A percentile compares a stretch with the other conserved stretches of the same genome.
Conservation (phyloP, 2,797 vertebrate species). For the Helicolenus hilgendorfi region DNA sequence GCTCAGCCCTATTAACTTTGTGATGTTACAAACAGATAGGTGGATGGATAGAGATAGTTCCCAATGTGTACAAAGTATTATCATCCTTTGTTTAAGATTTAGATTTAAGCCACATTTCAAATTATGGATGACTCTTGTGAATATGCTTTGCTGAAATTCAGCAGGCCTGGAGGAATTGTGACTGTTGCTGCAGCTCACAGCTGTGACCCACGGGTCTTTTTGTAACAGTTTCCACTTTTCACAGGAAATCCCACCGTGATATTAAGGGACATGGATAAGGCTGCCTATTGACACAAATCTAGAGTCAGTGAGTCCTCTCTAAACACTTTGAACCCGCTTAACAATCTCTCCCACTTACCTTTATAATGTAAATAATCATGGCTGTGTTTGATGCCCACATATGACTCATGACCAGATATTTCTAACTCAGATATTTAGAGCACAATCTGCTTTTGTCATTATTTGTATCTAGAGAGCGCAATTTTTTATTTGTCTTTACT, state of each 20-base stretch:
- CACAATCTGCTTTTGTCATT: not conserved
- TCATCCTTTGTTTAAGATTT: not conserved
- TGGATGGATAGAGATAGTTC: not conserved
- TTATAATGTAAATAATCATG: not conserved
- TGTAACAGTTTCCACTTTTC: slow-evolving; percentile 29
- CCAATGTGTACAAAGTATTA: not conserved
- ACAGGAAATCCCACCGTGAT: slow-evolving; percentile 23
- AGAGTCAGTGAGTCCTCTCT: slow-evolving; percentile 4
- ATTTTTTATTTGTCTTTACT: not conserved
- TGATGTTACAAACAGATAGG: not conserved
- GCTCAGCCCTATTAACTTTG: not conserved
- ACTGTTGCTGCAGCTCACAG: slow-evolving; percentile 28
- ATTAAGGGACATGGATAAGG: slow-evolving; percentile 36
- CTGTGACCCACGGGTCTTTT: slow-evolving; percentile 46
- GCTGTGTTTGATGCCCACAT: not conserved
- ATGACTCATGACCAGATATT: not conserved
- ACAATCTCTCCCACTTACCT: too few relatives aligned
- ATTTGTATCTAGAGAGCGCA: not conserved
- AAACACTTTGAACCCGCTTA: not conserved
- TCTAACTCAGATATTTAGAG: too few relatives aligned
- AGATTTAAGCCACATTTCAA: not conserved
- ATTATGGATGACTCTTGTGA: not conserved
- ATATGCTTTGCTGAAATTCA: slow-evolving; percentile 4
- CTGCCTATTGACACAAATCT: slow-evolving; percentile 31
- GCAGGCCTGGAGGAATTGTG: not conserved